Percentiles rank a stretch among this genome's conserved stretches.
Conservation (phyloP, 2,888 invertebrate genomes). For the Hypena proboscidalis region DNA sequence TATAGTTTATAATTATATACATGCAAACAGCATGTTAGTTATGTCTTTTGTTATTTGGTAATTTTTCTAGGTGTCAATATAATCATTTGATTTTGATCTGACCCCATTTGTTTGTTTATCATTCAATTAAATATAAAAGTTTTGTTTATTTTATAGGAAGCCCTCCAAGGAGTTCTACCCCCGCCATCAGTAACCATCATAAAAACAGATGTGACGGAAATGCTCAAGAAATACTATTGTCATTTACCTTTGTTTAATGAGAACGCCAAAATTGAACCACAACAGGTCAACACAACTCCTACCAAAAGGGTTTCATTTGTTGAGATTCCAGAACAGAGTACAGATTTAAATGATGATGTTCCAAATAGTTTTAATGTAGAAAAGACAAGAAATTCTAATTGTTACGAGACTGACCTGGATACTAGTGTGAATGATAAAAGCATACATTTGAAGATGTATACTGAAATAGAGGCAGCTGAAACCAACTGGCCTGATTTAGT, state of each 20-base stretch:
- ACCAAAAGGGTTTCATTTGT: constrained; percentile 73
- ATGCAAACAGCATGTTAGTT: no score
- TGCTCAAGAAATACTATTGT: constrained; percentile 85
- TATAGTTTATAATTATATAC: no score
- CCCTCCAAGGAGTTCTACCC: constrained; percentile 89
- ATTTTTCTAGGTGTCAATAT: no score
- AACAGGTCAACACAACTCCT: constrained; percentile 67
- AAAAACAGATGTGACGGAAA: constrained; percentile 87
- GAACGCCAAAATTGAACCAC: constrained; percentile 53
- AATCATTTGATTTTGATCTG: no score
- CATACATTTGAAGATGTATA: constrained; percentile 63
- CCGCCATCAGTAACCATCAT: constrained; percentile 90
- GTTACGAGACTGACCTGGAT: constrained; percentile 53
- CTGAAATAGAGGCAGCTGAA: constrained; percentile 67
- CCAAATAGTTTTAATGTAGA: constrained; percentile 25
- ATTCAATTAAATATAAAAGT: no score
- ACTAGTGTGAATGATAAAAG: constrained; percentile 63
- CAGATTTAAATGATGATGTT: constrained; percentile 26
- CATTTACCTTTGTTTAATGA: constrained; percentile 81
- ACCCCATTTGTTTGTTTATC: no score
- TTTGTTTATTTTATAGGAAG: constrained; percentile 67
- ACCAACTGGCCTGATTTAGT: constrained; percentile 86
- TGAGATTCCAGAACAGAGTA: constrained; percentile 60
- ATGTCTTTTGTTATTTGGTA: no score
- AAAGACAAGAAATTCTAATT: constrained; percentile 23